Conservation (phyloP, 2,888 invertebrate species). For the Bedellia somnulentella region DNA sequence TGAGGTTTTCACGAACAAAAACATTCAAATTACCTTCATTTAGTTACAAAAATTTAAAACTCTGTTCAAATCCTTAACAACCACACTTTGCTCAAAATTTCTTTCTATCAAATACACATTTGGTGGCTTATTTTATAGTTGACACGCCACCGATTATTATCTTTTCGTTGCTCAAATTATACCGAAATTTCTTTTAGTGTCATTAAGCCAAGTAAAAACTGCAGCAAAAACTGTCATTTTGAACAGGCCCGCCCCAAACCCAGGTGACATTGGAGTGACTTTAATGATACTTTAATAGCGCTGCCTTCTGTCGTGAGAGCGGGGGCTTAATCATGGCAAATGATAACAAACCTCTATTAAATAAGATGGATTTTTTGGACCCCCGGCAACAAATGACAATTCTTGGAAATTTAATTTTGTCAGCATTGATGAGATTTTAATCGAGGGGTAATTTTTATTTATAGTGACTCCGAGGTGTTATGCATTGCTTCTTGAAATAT, state of each 20-base stretch:
- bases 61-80: no score
- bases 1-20: no score
- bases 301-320: constrained; percentile 39
- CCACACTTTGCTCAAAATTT: no score
- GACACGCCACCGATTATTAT: constrained; percentile 43
- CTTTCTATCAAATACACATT: no score
- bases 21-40: no score
- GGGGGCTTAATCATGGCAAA: constrained; percentile 46
- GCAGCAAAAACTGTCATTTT: constrained; percentile 53
- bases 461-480: background rate
- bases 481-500: background rate
- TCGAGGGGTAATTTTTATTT: no score
- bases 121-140: constrained; percentile 56
- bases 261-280: constrained; percentile 54
- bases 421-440: constrained; percentile 10
- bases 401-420: constrained; percentile 28
- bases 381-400: constrained; percentile 23
- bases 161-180: constrained; percentile 45
- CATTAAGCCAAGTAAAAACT: constrained; percentile 53
- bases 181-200: constrained; percentile 50
- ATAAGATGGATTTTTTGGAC: constrained; percentile 25
- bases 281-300: constrained; percentile 60
- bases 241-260: no score
- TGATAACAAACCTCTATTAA: constrained; percentile 38
- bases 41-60: no score